These are phyloP conservation scores for Rosalia funebris DNA, from an alignment of 2,888 invertebrate species.

Conservation along the genomic window DNA sequence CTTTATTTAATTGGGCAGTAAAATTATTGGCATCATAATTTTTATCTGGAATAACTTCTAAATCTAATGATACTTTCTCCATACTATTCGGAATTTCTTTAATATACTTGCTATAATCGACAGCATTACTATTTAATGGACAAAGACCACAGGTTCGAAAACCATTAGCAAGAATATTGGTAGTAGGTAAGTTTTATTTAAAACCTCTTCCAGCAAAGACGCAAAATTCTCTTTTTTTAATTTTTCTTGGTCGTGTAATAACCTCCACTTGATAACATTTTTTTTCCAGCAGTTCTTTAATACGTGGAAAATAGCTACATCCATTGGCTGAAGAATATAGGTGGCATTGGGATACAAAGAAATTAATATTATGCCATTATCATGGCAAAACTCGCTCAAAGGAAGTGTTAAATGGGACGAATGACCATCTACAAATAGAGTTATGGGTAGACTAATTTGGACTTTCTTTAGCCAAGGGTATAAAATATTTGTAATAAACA, in stretches of 20 bases:
- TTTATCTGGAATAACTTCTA: too few relatives aligned
- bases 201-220: conserved; percentile 33
- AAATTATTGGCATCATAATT: too few relatives aligned
- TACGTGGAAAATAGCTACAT: conserved; percentile 27
- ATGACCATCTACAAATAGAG: conserved; percentile 35
- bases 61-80: too few relatives aligned
- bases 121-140: too few relatives aligned
- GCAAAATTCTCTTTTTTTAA: conserved; percentile 34
- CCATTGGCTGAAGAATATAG: conserved; percentile 30
- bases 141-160: too few relatives aligned
- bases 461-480: conserved; percentile 19
- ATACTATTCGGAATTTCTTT: too few relatives aligned
- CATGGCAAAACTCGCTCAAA: conserved; percentile 27
- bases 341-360: conserved; percentile 29
- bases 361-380: conserved; percentile 28
- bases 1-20: too few relatives aligned
- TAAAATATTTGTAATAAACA: conserved; percentile 31
- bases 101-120: too few relatives aligned
- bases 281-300: conserved; percentile 27
- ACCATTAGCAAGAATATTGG: too few relatives aligned
- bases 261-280: conserved; percentile 3
- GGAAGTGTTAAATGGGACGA: conserved; percentile 29
- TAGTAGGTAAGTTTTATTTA: too few relatives aligned
- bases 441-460: conserved; percentile 25
- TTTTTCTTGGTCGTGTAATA: too few relatives aligned